A percentile compares a stretch with the other conserved stretches of the same genome.
These are phyloP conservation scores for Gorsachius goisagi DNA, from an alignment of 2,113 vertebrate genomes.

Conservation along the genomic window DNA sequence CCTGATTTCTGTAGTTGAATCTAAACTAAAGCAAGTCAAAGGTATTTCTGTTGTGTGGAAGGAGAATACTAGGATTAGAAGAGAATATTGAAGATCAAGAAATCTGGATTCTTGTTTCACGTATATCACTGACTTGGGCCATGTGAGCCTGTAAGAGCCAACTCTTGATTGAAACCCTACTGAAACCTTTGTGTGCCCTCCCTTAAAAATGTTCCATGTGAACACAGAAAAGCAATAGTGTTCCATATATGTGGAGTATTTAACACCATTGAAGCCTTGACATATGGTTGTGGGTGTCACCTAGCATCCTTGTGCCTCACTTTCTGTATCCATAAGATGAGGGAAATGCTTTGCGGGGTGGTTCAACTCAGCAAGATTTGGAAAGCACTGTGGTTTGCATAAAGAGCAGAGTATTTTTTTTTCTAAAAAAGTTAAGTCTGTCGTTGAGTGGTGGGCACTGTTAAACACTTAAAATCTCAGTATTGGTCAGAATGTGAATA, in stretches of 20 bases:
- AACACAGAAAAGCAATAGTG: background rate
- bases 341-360: background rate
- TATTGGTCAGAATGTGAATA: background rate
- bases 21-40: background rate
- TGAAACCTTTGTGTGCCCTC: background rate
- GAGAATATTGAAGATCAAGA: background rate
- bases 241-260: background rate
- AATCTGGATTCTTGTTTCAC: background rate
- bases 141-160: background rate
- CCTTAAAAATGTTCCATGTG: background rate
- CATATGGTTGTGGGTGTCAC: conserved; percentile 24
- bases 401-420: background rate
- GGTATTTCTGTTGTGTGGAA: background rate
- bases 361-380: background rate
- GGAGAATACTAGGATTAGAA: background rate
- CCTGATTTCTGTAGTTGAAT: background rate
- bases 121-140: background rate
- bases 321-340: background rate
- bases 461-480: background rate
- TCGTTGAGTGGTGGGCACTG: background rate
- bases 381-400: background rate
- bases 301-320: background rate
- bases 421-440: background rate
- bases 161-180: background rate
- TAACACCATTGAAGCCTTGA: background rate